Evolutionary conservation across 2,888 invertebrate species (phyloP).

Genomic region (Mycalesis mineus): DNA sequence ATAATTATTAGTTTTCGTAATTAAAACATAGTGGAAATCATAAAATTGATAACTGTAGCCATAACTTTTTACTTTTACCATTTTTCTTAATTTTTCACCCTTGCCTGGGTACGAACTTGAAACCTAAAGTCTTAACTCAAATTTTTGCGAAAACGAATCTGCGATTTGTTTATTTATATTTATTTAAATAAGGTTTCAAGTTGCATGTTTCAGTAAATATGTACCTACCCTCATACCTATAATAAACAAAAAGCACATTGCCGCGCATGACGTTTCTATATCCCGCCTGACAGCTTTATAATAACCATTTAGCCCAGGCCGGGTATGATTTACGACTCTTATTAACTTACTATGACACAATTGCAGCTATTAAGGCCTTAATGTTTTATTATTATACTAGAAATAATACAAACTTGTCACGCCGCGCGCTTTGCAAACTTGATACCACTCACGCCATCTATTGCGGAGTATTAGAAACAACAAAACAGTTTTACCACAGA

Average conservation of each 20-base stretch:
- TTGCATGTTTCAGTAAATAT: too few species aligned
- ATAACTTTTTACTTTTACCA: too few species aligned
- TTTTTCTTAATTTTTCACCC: too few species aligned
- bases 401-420: slow-evolving; percentile 6
- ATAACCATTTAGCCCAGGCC: slow-evolving; percentile 12
- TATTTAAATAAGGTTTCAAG: too few species aligned
- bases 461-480: slow-evolving; percentile 9
- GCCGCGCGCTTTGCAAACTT: not conserved
- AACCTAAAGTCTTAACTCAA: too few species aligned
- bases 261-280: slow-evolving; percentile 18
- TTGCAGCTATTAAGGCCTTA: slow-evolving; percentile 17
- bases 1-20: too few species aligned
- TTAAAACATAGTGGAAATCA: too few species aligned
- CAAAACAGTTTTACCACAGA: not conserved
- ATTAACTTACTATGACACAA: slow-evolving; percentile 28
- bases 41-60: too few species aligned
- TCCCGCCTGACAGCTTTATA: slow-evolving; percentile 19
- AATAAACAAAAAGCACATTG: slow-evolving; percentile 22
- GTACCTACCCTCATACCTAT: not conserved
- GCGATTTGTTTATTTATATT: too few species aligned
- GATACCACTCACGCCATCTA: slow-evolving; percentile 43
- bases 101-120: too few species aligned
- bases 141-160: too few species aligned
- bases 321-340: slow-evolving; percentile 28
- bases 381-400: slow-evolving; percentile 7